A percentile compares a stretch with the other conserved stretches of the same genome.
phyloP scores from a whole-genome alignment of 1,140 invertebrate genomes.

The Vollenhovia emeryi region DNA sequence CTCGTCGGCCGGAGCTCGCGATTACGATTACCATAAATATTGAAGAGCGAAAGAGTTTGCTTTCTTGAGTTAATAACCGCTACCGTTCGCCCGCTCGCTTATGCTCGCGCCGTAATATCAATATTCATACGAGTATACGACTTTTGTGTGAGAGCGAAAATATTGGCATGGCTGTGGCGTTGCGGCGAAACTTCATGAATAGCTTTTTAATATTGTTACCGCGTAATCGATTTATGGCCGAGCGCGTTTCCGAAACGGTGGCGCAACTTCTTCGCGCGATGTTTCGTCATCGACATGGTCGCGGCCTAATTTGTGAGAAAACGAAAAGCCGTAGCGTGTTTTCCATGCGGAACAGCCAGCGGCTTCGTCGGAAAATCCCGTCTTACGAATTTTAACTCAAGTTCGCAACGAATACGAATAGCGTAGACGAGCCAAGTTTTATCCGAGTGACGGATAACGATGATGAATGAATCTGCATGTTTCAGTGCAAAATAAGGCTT shows the following conservation, averaged over 20 bases:
- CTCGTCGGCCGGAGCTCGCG: background rate
- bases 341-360: slow-evolving; percentile 22
- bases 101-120: background rate
- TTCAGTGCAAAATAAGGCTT: slow-evolving; percentile 23
- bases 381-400: slow-evolving; percentile 37
- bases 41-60: background rate
- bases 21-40: slow-evolving; percentile 63
- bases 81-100: background rate
- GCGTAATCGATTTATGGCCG: slow-evolving; percentile 44
- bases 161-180: slow-evolving; percentile 3
- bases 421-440: slow-evolving; percentile 24
- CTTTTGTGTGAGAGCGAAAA: slow-evolving; percentile 27
- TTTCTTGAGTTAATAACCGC: slow-evolving; percentile 20
- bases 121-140: slow-evolving; percentile 32
- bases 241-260: background rate
- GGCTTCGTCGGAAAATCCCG: background rate
- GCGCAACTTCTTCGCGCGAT: background rate
- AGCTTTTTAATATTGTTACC: slow-evolving; percentile 46
- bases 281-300: slow-evolving; percentile 5
- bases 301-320: slow-evolving; percentile 20
- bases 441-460: slow-evolving; percentile 47
- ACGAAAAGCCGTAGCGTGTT: background rate
- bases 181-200: slow-evolving; percentile 35
- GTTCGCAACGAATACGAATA: slow-evolving; percentile 28
- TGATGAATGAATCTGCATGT: slow-evolving; percentile 41